A percentile compares a stretch with the other conserved stretches of the same genome.
Evolutionary conservation across 2,888 invertebrate species (phyloP).

Genomic region (Phyto melanocephala): DNA sequence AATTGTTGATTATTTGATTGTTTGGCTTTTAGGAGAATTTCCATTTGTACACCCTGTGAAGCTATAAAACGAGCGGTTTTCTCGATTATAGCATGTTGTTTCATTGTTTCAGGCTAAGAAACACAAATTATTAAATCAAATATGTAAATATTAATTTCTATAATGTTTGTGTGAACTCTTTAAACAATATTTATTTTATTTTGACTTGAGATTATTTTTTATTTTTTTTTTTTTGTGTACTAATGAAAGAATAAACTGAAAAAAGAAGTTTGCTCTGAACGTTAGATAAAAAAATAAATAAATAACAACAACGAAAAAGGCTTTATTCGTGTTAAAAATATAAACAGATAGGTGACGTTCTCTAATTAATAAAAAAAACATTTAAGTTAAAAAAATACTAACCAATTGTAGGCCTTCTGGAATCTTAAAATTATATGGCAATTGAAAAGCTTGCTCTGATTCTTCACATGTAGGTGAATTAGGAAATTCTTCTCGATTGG

Average conservation of each 20-base stretch:
- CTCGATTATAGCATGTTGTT: slow-evolving; percentile 95
- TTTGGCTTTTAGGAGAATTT: slow-evolving; percentile 98
- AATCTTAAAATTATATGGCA: slow-evolving; percentile 86
- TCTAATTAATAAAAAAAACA: too few species aligned
- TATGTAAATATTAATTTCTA: background rate
- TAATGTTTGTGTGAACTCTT: too few species aligned
- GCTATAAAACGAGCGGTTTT: slow-evolving; percentile 94
- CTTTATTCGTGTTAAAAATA: too few species aligned
- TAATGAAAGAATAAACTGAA: too few species aligned
- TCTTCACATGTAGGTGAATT: slow-evolving; percentile 82
- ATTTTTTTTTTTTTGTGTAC: too few species aligned
- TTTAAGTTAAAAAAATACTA: slow-evolving; percentile 72
- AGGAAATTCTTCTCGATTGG: slow-evolving; percentile 73
- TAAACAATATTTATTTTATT: too few species aligned
- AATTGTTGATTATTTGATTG: slow-evolving; percentile 96
- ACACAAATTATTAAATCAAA: background rate
- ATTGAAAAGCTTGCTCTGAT: slow-evolving; percentile 87
- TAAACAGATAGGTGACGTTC: too few species aligned
- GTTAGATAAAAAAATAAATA: too few species aligned
- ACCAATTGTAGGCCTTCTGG: slow-evolving; percentile 87
- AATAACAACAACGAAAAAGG: too few species aligned
- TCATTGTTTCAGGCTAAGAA: slow-evolving; percentile 89
- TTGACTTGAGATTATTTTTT: too few species aligned
- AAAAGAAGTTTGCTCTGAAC: too few species aligned
- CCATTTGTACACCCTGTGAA: slow-evolving; percentile 97